These are phyloP conservation scores for Accipiter cooperii DNA, from an alignment of 2,113 vertebrate genomes.

Conservation along the genomic window DNA sequence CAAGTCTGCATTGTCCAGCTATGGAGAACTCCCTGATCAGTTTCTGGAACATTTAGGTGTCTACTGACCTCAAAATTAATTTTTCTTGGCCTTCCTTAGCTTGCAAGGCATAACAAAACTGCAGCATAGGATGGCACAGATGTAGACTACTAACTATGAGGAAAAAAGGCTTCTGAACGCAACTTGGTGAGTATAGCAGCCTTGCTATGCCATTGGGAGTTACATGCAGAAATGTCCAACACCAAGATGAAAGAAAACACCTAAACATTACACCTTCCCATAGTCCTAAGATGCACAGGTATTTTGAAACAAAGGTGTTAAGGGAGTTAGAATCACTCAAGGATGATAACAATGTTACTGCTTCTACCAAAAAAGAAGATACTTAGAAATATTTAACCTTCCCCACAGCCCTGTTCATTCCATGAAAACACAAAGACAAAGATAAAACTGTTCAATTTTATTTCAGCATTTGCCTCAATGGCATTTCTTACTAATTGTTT, in stretches of 20 bases:
- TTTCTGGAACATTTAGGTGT: too few species aligned
- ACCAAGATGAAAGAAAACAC: neutral
- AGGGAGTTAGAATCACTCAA: neutral
- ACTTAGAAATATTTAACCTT: neutral
- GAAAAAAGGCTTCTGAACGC: neutral
- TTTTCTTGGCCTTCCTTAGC: too few species aligned
- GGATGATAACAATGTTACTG: neutral
- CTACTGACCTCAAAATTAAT: too few species aligned
- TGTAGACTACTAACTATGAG: neutral
- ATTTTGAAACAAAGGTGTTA: neutral
- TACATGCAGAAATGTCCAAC: neutral
- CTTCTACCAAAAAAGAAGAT: neutral
- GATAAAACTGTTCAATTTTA: neutral
- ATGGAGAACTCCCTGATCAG: neutral
- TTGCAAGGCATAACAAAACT: too few species aligned
- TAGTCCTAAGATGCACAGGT: neutral
- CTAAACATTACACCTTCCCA: neutral
- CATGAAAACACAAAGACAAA: neutral
- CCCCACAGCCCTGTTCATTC: neutral
- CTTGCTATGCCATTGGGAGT: neutral
- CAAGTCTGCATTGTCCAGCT: fast-evolving
- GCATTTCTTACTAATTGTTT: neutral
- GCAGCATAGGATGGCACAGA: neutral
- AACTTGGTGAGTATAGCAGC: fast-evolving
- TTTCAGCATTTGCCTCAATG: neutral